A percentile compares a stretch with the other conserved stretches of the same genome.
Evolutionary conservation across 2,797 vertebrate genomes (phyloP).

Genomic region (Microcaecilia unicolor): DNA sequence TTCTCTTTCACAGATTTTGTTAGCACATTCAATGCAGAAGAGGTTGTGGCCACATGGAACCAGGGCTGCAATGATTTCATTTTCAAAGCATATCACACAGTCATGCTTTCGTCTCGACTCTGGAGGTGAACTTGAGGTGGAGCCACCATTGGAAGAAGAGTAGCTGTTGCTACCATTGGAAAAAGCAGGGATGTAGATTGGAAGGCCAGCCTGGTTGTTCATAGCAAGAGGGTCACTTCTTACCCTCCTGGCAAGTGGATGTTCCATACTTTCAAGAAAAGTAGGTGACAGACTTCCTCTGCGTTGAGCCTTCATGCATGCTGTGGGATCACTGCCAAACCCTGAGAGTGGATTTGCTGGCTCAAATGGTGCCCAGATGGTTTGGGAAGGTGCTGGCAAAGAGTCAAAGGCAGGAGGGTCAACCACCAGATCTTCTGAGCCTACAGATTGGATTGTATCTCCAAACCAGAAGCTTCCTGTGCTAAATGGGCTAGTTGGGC

Average conservation of each 20-base stretch:
- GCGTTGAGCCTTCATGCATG: constrained; percentile 38
- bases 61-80: constrained; percentile 74
- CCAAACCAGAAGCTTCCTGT: constrained; percentile 82
- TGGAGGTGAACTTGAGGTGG: constrained; percentile 78
- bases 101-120: constrained; percentile 69
- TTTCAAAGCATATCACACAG: constrained; percentile 79
- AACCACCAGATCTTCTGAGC: constrained; percentile 66
- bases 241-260: constrained; percentile 68
- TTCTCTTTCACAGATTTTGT: constrained; percentile 70
- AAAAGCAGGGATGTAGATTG: constrained; percentile 80
- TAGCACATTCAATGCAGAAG: constrained; percentile 86
- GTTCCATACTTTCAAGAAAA: constrained; percentile 74
- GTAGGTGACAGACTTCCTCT: constrained; percentile 82
- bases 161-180: constrained; percentile 77
- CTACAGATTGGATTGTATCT: constrained; percentile 66
- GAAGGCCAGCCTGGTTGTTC: constrained; percentile 50
- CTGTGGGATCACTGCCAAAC: constrained; percentile 48
- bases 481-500: constrained; percentile 77
- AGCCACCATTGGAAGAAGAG: constrained; percentile 79
- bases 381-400: constrained; percentile 51
- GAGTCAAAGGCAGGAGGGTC: constrained; percentile 72
- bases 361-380: constrained; percentile 79
- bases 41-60: constrained; percentile 88
- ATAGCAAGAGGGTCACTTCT: constrained; percentile 60
- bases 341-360: constrained; percentile 57